Percentiles rank a stretch among this genome's conserved stretches.
These are phyloP conservation scores for Goniozus legneri DNA, from an alignment of 1,140 invertebrate species.

Conservation along the genomic window DNA sequence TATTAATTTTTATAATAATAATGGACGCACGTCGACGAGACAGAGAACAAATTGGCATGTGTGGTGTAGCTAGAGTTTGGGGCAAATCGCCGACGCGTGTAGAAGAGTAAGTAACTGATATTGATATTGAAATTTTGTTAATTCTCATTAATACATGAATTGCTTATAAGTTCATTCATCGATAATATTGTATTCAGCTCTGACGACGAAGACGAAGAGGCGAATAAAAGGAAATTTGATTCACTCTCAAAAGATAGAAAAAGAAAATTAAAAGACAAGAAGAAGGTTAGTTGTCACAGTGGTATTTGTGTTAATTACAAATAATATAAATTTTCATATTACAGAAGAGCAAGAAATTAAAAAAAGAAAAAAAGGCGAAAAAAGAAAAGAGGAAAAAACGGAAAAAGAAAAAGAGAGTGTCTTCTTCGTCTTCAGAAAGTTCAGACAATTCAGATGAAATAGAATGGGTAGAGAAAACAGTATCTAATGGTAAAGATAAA, in stretches of 20 bases:
- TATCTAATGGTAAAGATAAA: conserved; percentile 24
- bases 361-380: conserved; percentile 50
- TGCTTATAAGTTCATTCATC: no score
- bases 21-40: conserved; percentile 65
- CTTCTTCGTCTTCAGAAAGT: conserved; percentile 31
- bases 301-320: background rate
- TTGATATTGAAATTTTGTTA: conserved; percentile 15
- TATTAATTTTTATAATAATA: background rate
- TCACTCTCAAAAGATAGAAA: conserved; percentile 59
- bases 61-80: conserved; percentile 68
- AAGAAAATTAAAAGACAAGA: conserved; percentile 60
- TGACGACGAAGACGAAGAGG: conserved; percentile 53
- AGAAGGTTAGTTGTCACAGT: conserved; percentile 53
- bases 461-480: conserved; percentile 70
- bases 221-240: conserved; percentile 50
- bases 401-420: conserved; percentile 43
- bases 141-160: no score
- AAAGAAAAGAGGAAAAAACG: conserved; percentile 42
- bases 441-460: conserved; percentile 54
- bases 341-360: conserved; percentile 54
- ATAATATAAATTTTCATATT: conserved; percentile 4
- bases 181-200: conserved; percentile 46
- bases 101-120: conserved; percentile 55
- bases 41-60: conserved; percentile 68
- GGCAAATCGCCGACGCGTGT: conserved; percentile 64